Evolutionary conservation across 2,797 vertebrate genomes (phyloP).

Genomic region (Falco novaeseelandiae): DNA sequence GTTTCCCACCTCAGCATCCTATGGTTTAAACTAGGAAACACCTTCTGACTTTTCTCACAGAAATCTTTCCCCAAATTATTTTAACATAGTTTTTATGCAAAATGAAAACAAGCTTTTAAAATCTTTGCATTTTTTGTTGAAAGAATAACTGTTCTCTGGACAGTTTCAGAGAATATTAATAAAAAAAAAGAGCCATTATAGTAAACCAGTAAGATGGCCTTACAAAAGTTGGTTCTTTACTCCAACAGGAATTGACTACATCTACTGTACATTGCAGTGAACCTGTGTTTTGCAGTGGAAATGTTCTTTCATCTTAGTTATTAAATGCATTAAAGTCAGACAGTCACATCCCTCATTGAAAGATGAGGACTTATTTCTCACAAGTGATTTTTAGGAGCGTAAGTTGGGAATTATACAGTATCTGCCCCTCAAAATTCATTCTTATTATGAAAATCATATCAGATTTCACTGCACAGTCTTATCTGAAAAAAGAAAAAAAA

Average conservation of each 20-base stretch:
- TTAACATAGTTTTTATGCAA: neutral
- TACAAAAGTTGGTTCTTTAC: neutral
- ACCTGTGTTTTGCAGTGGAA: neutral
- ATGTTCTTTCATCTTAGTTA: neutral
- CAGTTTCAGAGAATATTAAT: neutral
- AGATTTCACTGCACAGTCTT: neutral
- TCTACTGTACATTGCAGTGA: neutral
- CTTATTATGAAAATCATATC: neutral
- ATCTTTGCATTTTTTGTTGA: neutral
- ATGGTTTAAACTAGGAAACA: neutral
- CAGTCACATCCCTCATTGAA: neutral
- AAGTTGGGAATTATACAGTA: neutral
- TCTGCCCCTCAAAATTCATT: neutral
- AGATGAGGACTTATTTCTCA: neutral
- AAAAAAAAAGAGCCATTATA: neutral
- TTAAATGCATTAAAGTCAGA: neutral
- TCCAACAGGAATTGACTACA: neutral
- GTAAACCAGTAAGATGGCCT: neutral
- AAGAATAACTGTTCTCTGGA: neutral
- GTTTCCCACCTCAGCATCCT: neutral
- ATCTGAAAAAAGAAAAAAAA: neutral
- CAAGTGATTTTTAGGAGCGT: neutral
- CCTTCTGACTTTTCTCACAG: neutral
- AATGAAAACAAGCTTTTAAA: neutral
- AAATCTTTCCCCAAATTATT: neutral